A percentile compares a stretch with the other conserved stretches of the same genome.
phyloP scores from a whole-genome alignment of 1,140 invertebrate species.

The Heliconius eleuchia region DNA sequence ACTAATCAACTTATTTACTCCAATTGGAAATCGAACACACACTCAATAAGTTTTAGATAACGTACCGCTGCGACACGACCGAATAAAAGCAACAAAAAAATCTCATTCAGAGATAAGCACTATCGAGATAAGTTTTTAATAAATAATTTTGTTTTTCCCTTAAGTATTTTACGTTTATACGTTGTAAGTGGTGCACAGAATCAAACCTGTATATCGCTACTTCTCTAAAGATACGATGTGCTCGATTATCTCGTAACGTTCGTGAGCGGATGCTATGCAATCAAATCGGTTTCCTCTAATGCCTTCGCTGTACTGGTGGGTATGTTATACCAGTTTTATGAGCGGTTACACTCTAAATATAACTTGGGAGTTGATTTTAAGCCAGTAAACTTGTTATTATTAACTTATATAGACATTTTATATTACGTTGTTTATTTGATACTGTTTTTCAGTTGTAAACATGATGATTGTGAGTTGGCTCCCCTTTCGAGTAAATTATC shows the following conservation, averaged over 20 bases:
- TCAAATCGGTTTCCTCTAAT: slow-evolving; percentile 5
- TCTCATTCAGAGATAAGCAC: no score
- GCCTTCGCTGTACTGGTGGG: not conserved
- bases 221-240: not conserved
- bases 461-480: no score
- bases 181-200: no score
- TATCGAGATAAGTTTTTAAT: no score
- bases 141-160: no score
- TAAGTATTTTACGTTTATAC: not conserved
- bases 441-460: not conserved
- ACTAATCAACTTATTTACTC: no score
- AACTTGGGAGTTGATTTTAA: not conserved
- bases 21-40: no score
- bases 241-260: not conserved
- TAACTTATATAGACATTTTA: not conserved
- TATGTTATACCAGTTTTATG: not conserved
- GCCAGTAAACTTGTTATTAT: not conserved
- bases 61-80: no score
- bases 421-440: not conserved
- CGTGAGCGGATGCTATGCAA: not conserved
- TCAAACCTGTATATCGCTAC: not conserved
- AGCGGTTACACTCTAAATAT: not conserved
- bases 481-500: no score
- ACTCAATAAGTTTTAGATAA: no score
- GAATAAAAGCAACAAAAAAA: no score